Base-by-base conservation (phyloP, 64 coral and sea anemone species). In the Anthopleura sola region DNA sequence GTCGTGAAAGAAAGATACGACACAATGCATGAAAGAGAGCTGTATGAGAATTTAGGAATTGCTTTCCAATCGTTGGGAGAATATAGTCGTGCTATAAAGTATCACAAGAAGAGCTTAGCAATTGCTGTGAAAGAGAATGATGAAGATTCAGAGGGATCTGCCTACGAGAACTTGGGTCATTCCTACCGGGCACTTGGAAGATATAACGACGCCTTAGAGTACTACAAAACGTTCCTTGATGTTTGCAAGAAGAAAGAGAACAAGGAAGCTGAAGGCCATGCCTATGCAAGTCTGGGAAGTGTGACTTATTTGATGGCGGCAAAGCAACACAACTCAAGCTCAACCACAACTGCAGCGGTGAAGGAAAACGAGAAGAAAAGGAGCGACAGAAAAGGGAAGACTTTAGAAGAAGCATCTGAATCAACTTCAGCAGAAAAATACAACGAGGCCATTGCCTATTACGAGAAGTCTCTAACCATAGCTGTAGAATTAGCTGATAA, bases 401-500 rank as follows among this genome's bases (percentile, higher is more conserved):
- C 50, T 53, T 14, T 53, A 17, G 16, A 53, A 53, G 16, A 53
- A 53, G 1, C 11, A 53, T 53, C 50, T 15, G 7, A 1, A 12
- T 5, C 50, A 53, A 12, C 50, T 17, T 53, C 50, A 17, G 16
- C 50, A 53, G 78, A 55, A 44, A 58, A 83, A 37, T 53, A 62
- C 15, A 4, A 32, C 11, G 38, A 88, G 26, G 80, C 77, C 17
- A 80, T 88, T 0, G 40, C 36, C 7, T 83, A 58, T 23, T 48
- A 66, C 37, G 12, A 74, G 57, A 83, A 68, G 81, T 37, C 77
- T 23, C 40, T 88, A 7, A 13, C 80, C 57, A 88, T 88, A 6
- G 66, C 55, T 64, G 54, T 68, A 49, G 58, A 58, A n/a, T 49
- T 88, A 11, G 23, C 37, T 16, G 87, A 88, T 37, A 88, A 82